Evolutionary conservation across 2,888 invertebrate species (phyloP).

Genomic region (Agrochola lota): DNA sequence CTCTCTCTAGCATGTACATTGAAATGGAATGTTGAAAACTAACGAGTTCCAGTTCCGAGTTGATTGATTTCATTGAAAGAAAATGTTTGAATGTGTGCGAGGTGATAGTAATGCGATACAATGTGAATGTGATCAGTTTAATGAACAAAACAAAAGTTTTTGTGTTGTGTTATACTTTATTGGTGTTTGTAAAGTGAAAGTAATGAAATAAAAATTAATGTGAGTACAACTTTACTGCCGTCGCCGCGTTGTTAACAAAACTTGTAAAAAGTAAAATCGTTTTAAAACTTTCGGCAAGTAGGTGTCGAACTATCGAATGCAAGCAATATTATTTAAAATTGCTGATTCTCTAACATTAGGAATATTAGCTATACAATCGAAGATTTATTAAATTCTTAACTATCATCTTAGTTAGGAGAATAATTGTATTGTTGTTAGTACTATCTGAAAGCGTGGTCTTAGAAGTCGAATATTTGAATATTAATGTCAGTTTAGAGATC

Average conservation of each 20-base stretch:
- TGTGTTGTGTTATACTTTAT: slow-evolving; percentile 13
- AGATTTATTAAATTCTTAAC: background rate
- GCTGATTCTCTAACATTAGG: background rate
- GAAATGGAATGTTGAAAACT: slow-evolving; percentile 16
- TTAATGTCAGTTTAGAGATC: slow-evolving; percentile 67
- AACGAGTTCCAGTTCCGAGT: background rate
- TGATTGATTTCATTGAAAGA: background rate
- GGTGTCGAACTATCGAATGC: slow-evolving; percentile 13
- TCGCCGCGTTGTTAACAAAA: background rate
- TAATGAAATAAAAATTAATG: slow-evolving; percentile 38
- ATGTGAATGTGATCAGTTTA: slow-evolving; percentile 13
- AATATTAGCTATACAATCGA: background rate
- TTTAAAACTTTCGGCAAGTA: slow-evolving; percentile 39
- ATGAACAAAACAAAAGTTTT: slow-evolving; percentile 52
- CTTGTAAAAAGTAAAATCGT: slow-evolving; percentile 32
- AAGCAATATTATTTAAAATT: background rate
- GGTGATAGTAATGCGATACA: background rate
- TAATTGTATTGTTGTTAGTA: slow-evolving; percentile 17
- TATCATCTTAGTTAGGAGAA: background rate
- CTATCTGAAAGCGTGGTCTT: slow-evolving; percentile 47
- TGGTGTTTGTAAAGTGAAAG: slow-evolving; percentile 43
- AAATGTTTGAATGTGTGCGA: slow-evolving; percentile 20
- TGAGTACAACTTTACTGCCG: slow-evolving; percentile 16
- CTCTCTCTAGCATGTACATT: background rate
- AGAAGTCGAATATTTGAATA: slow-evolving; percentile 66